A percentile compares a stretch with the other conserved stretches of the same genome.
phyloP scores from a whole-genome alignment of 1,140 invertebrate genomes.

The Lepidurus packardi region DNA sequence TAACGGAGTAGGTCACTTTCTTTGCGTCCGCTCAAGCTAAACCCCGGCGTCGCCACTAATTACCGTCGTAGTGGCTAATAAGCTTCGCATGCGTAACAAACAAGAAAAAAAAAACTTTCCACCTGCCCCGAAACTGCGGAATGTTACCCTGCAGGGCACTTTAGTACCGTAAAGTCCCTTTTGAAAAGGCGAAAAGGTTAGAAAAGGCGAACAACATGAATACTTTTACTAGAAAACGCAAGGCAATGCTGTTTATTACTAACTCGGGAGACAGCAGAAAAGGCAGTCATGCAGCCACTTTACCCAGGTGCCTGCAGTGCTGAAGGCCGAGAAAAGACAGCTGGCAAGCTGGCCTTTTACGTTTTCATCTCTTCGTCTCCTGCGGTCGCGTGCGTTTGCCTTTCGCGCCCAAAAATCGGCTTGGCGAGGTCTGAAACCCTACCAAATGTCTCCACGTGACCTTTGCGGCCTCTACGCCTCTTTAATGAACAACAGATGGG shows the following conservation, averaged over 20 bases:
- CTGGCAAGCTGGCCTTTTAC: constrained; percentile 6
- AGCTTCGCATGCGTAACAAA: neutral
- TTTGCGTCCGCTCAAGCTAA: neutral
- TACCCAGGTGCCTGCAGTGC: neutral
- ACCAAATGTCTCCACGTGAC: constrained; percentile 8
- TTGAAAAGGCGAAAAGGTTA: neutral
- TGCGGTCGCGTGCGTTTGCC: constrained; percentile 12
- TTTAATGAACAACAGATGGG: constrained; percentile 18
- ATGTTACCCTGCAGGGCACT: neutral
- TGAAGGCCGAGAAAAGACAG: constrained; percentile 5
- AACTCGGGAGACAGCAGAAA: neutral
- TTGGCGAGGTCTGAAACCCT: too few species aligned
- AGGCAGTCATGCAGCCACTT: neutral
- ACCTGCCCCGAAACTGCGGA: neutral
- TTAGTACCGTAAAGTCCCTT: neutral
- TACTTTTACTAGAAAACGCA: neutral
- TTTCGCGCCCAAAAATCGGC: neutral
- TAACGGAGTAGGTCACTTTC: neutral
- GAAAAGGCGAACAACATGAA: neutral
- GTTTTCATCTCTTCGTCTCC: neutral
- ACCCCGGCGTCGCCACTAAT: neutral
- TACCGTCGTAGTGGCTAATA: neutral
- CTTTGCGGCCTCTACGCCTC: neutral
- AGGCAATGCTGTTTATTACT: neutral
- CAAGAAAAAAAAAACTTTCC: neutral